Evolutionary conservation across 2,113 vertebrate species (phyloP).

Genomic region (Gambusia holbrooki): DNA sequence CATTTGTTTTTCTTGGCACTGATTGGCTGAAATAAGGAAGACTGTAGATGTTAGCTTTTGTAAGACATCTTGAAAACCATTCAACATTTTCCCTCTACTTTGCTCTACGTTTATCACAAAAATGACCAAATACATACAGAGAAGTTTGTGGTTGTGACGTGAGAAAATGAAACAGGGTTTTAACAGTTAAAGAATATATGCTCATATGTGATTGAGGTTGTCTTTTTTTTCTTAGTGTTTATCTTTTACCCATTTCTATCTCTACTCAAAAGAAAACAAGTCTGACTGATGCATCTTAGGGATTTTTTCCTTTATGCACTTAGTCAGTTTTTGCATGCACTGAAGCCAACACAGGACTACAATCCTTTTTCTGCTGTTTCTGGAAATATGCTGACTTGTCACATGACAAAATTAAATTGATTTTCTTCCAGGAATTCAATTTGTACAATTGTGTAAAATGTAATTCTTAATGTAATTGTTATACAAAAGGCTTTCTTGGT

Average conservation of each 20-base stretch:
- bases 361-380: slow-evolving; percentile 24
- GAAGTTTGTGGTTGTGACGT: too few species aligned
- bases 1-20: too few species aligned
- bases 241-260: neutral
- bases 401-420: slow-evolving; percentile 39
- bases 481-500: slow-evolving; percentile 36
- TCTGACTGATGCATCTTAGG: neutral
- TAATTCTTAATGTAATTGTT: slow-evolving; percentile 26
- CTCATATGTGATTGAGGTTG: too few species aligned
- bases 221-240: neutral
- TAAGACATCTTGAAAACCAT: neutral
- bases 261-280: neutral
- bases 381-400: slow-evolving; percentile 48
- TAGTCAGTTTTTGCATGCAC: slow-evolving; percentile 8
- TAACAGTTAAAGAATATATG: too few species aligned
- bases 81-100: too few species aligned
- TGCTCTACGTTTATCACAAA: too few species aligned
- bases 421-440: slow-evolving; percentile 44
- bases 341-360: slow-evolving; percentile 17
- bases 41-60: too few species aligned
- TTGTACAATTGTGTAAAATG: slow-evolving; percentile 34
- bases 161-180: neutral
- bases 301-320: slow-evolving; percentile 2
- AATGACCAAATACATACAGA: too few species aligned
- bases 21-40: too few species aligned